A percentile compares a stretch with the other conserved stretches of the same genome.
These are phyloP conservation scores for Ephialtes manifestator DNA, from an alignment of 2,888 invertebrate species.

Conservation along the genomic window DNA sequence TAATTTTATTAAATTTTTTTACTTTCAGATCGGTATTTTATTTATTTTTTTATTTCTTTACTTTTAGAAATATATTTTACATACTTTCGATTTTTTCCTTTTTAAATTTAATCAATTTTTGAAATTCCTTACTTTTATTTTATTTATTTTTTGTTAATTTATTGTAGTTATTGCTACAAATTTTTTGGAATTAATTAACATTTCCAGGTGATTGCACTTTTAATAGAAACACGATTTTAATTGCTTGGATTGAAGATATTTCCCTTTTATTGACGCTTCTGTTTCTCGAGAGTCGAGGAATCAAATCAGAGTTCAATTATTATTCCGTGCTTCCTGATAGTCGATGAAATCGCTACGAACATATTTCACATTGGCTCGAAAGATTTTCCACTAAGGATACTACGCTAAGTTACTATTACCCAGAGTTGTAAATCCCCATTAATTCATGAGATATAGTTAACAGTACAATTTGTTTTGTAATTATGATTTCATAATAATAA, in stretches of 20 bases:
- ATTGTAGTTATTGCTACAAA: background rate
- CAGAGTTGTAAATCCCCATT: no score
- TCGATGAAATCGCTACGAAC: conserved; percentile 35
- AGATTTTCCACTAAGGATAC: background rate
- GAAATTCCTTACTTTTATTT: background rate
- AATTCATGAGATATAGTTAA: no score
- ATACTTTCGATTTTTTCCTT: background rate
- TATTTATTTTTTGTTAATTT: background rate
- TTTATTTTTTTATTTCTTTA: no score
- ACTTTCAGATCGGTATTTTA: no score
- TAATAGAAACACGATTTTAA: conserved; percentile 30
- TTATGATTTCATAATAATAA: no score
- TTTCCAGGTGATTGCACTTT: background rate
- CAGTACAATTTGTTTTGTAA: no score
- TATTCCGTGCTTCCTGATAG: conserved; percentile 22
- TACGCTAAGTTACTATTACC: no score
- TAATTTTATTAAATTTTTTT: no score
- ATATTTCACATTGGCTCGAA: background rate
- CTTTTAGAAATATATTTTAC: no score
- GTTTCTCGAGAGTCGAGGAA: conserved; percentile 18
- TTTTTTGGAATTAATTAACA: background rate
- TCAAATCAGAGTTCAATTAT: conserved; percentile 42
- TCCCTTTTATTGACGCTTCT: no score
- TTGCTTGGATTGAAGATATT: conserved; percentile 49
- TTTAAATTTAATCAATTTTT: background rate